Conservation (phyloP, 1,140 invertebrate genomes). For the Caerostris darwini region DNA sequence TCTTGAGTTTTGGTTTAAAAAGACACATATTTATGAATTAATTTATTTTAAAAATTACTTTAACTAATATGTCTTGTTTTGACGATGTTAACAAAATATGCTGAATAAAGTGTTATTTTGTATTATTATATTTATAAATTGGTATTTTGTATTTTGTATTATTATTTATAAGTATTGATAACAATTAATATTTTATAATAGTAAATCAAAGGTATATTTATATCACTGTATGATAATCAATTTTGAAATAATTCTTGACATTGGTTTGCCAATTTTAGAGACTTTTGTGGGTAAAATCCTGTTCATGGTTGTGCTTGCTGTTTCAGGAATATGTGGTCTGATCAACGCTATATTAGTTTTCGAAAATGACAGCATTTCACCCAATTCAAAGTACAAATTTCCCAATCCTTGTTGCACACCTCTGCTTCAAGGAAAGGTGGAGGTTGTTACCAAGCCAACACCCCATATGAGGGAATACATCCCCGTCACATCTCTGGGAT, state of each 20-base stretch:
- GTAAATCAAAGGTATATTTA: not conserved
- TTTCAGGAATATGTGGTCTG: constrained; percentile 82
- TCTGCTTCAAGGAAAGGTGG: constrained; percentile 88
- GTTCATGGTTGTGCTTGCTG: constrained; percentile 80
- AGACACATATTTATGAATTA: too few relatives aligned
- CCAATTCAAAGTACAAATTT: constrained; percentile 84
- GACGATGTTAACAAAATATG: too few relatives aligned
- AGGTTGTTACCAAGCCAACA: constrained; percentile 83
- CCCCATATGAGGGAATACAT: constrained; percentile 93
- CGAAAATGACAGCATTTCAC: constrained; percentile 83
- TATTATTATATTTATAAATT: too few relatives aligned
- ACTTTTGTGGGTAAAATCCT: not conserved
- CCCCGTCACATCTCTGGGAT: constrained; percentile 97
- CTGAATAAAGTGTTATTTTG: too few relatives aligned
- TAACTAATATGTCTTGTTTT: too few relatives aligned
- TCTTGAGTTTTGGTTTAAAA: too few relatives aligned
- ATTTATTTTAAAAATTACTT: too few relatives aligned
- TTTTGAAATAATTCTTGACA: not conserved
- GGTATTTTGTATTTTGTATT: too few relatives aligned
- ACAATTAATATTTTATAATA: not conserved
- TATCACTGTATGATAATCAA: not conserved
- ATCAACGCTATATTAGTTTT: constrained; percentile 84
- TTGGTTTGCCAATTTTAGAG: not conserved
- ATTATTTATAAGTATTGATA: too few relatives aligned
- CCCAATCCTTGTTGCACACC: constrained; percentile 84